Evolutionary conservation across 1,140 invertebrate species (phyloP).

Genomic region (Lordiphosa collinella): DNA sequence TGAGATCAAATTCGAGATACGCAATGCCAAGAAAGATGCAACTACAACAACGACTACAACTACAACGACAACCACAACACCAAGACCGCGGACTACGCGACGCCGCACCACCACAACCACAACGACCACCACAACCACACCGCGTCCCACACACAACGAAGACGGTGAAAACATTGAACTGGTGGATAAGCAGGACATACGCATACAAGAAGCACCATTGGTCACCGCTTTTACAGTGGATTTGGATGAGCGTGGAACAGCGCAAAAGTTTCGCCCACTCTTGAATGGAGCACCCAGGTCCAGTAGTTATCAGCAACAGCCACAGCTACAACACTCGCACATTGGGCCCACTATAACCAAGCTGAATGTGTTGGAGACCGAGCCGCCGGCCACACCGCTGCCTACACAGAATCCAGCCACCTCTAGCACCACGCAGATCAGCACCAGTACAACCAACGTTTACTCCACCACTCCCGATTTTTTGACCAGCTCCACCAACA

Average conservation of each 20-base stretch:
- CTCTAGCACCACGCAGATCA: constrained; percentile 44
- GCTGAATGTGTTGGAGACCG: constrained; percentile 63
- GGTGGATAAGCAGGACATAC: constrained; percentile 86
- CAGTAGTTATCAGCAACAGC: constrained; percentile 14
- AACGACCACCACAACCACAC: constrained; percentile 82
- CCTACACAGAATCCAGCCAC: constrained; percentile 58
- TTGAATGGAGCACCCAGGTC: constrained; percentile 78
- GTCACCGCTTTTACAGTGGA: constrained; percentile 91
- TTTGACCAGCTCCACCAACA: constrained; percentile 39
- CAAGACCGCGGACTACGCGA: constrained; percentile 81
- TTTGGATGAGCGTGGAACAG: constrained; percentile 87
- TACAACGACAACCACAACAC: constrained; percentile 77
- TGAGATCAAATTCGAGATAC: constrained; percentile 77
- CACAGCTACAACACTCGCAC: constrained; percentile 33
- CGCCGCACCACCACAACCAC: constrained; percentile 80
- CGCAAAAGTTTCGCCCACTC: constrained; percentile 88
- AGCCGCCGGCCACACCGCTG: constrained; percentile 37
- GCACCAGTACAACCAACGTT: constrained; percentile 18
- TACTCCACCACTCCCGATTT: constrained; percentile 59
- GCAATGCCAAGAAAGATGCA: constrained; percentile 43
- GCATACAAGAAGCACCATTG: constrained; percentile 88
- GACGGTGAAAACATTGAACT: constrained; percentile 84
- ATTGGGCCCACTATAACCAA: constrained; percentile 72
- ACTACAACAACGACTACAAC: constrained; percentile 42
- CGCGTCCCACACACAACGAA: constrained; percentile 82